Conservation (phyloP, 37 sponge, comb jelly and placozoan species). For the Corticium candelabrum region DNA sequence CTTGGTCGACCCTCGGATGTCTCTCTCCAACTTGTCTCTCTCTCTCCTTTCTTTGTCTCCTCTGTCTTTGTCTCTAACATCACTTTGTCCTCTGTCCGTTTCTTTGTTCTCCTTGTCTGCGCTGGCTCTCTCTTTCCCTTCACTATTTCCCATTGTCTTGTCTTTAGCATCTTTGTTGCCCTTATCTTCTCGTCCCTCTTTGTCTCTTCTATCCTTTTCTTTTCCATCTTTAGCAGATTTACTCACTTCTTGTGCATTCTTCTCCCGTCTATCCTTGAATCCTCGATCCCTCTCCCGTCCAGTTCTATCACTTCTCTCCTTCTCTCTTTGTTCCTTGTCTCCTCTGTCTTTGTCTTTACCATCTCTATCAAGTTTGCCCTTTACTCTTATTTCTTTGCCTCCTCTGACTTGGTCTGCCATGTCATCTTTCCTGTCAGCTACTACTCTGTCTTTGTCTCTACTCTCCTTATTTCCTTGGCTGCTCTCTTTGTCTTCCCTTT, state of each 20-base stretch:
- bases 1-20: not conserved
- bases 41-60: not conserved
- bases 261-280: no score
- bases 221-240: not conserved
- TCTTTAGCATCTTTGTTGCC: not conserved
- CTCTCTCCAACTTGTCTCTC: not conserved
- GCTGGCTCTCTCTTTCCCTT: not conserved
- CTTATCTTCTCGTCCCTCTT: not conserved
- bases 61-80: not conserved
- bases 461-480: not conserved
- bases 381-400: not conserved
- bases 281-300: no score
- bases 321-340: constrained; percentile 2
- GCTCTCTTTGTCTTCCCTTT: not conserved
- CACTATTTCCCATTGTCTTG: not conserved
- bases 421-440: not conserved
- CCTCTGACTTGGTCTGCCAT: not conserved
- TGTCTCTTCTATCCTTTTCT: not conserved
- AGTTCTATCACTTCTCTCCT: not conserved
- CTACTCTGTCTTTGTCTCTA: not conserved
- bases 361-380: not conserved
- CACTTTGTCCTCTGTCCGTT: not conserved
- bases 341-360: not conserved
- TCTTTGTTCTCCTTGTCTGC: not conserved
- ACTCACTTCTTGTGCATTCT: not conserved